Percentiles rank a stretch among this genome's conserved stretches.
phyloP scores from a whole-genome alignment of 2,888 invertebrate genomes.

The Eupithecia dodoneata region DNA sequence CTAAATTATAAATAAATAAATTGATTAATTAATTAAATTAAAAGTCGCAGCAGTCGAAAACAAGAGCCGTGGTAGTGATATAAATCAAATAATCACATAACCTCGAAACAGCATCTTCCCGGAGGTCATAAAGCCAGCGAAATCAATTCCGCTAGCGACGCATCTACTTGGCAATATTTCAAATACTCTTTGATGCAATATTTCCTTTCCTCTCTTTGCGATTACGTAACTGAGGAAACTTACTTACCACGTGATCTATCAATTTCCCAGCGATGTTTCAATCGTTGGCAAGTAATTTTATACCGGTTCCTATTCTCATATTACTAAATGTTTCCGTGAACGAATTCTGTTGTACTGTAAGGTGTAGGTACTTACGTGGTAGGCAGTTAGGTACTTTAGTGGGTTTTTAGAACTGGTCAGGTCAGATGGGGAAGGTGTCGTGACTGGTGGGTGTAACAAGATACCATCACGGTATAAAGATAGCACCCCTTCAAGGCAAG shows the following conservation, averaged over 20 bases:
- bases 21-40: background rate
- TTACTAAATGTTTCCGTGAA: background rate
- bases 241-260: slow-evolving; percentile 54
- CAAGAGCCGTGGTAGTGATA: background rate
- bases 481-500: slow-evolving; percentile 37
- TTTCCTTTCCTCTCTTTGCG: slow-evolving; percentile 58
- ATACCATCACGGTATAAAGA: slow-evolving; percentile 37
- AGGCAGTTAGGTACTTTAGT: too few species aligned
- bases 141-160: slow-evolving; percentile 74
- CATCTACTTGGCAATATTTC: slow-evolving; percentile 80
- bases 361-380: background rate
- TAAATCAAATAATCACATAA: slow-evolving; percentile 46
- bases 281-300: slow-evolving; percentile 34
- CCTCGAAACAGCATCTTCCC: slow-evolving; percentile 47
- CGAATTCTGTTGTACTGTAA: background rate
- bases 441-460: slow-evolving; percentile 29
- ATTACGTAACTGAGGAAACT: slow-evolving; percentile 55
- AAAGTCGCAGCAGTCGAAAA: background rate
- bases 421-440: slow-evolving; percentile 20
- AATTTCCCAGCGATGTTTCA: slow-evolving; percentile 38
- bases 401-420: background rate
- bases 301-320: slow-evolving; percentile 4
- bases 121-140: slow-evolving; percentile 62
- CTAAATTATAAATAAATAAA: background rate
- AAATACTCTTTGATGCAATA: slow-evolving; percentile 77